These are phyloP conservation scores for Thalassarche chlororhynchos DNA, from an alignment of 2,113 vertebrate species.

Conservation along the genomic window DNA sequence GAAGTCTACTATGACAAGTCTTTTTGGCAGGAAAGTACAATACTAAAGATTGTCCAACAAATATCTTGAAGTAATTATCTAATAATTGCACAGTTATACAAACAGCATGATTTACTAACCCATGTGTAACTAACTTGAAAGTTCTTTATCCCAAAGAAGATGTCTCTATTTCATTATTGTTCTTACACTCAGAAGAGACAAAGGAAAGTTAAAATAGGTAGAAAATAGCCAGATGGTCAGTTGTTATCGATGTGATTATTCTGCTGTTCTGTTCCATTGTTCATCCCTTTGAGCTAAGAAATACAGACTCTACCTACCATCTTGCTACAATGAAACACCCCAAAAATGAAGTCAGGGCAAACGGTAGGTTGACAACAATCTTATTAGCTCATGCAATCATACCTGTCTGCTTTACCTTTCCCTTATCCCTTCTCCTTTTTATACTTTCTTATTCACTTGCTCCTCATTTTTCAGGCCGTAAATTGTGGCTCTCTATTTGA, in stretches of 20 bases:
- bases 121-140: not conserved
- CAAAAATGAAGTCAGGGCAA: not conserved
- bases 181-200: not conserved
- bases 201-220: not conserved
- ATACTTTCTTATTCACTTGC: not conserved
- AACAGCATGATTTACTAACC: not conserved
- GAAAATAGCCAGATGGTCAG: not conserved
- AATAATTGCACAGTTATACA: not conserved
- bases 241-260: not conserved
- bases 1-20: not conserved
- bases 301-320: not conserved
- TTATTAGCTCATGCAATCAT: not conserved
- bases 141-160: not conserved
- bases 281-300: not conserved
- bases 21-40: not conserved
- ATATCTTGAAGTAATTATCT: not conserved
- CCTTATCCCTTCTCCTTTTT: not conserved
- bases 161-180: not conserved
- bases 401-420: not conserved
- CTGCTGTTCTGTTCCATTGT: not conserved
- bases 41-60: not conserved
- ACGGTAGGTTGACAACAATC: not conserved
- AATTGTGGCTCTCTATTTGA: not conserved
- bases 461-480: not conserved
- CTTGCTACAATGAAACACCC: not conserved